Percentiles rank a stretch among this genome's conserved stretches.
These are phyloP conservation scores for Aplochiton taeniatus DNA, from an alignment of 2,797 vertebrate species.

Conservation along the genomic window DNA sequence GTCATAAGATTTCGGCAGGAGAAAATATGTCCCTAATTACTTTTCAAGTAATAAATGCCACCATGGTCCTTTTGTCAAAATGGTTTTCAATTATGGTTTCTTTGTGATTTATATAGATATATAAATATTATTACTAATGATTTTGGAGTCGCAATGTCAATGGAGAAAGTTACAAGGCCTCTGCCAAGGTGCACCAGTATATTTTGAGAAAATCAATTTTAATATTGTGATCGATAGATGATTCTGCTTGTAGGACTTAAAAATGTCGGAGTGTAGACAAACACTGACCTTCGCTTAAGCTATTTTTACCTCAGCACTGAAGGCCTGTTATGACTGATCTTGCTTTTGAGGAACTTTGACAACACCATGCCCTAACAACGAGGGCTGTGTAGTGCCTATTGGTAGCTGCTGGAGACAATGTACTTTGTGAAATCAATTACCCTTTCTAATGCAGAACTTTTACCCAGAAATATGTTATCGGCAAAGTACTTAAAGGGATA, in stretches of 20 bases:
- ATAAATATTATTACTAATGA: slow-evolving; percentile 59
- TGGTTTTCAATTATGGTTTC: slow-evolving; percentile 47
- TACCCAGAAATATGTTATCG: too few relatives aligned
- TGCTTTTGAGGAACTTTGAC: slow-evolving; percentile 39
- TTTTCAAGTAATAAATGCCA: slow-evolving; percentile 32
- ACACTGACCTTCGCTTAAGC: slow-evolving; percentile 60
- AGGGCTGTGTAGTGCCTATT: slow-evolving; percentile 43
- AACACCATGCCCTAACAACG: slow-evolving; percentile 54
- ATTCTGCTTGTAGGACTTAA: slow-evolving; percentile 58
- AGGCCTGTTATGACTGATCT: slow-evolving; percentile 53
- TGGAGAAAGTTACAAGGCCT: slow-evolving; percentile 36
- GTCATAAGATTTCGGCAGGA: slow-evolving; percentile 16
- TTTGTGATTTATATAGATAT: slow-evolving; percentile 49
- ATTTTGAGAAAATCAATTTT: slow-evolving; percentile 72
- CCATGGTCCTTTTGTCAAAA: slow-evolving; percentile 38
- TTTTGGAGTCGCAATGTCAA: slow-evolving; percentile 32
- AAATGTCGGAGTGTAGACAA: slow-evolving; percentile 51
- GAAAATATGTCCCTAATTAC: slow-evolving; percentile 49
- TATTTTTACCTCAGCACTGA: slow-evolving; percentile 46
- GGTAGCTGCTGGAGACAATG: slow-evolving; percentile 48
- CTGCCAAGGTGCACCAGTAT: slow-evolving; percentile 30
- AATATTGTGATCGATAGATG: slow-evolving; percentile 62
- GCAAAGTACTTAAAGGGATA: too few relatives aligned
- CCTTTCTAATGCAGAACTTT: too few relatives aligned
- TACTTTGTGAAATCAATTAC: slow-evolving; percentile 59